phyloP scores from a whole-genome alignment of 2,113 vertebrate species.

The Acrocephalus kingi region DNA sequence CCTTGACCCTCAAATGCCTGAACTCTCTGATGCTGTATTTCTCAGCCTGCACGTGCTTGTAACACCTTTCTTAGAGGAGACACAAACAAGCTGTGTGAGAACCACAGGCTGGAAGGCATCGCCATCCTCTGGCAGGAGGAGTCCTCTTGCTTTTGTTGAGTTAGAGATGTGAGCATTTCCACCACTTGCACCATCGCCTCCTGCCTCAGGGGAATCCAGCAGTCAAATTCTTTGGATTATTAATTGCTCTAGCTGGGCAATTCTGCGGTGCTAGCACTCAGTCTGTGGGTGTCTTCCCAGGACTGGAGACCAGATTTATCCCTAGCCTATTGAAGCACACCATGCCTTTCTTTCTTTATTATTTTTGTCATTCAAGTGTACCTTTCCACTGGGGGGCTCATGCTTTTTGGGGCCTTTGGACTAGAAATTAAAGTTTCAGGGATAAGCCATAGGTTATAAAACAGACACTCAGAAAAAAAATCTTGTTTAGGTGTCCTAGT shows the following conservation, averaged over 20 bases:
- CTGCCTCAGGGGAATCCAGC: neutral
- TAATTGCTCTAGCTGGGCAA: neutral
- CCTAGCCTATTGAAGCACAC: neutral
- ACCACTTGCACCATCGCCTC: rapidly evolving
- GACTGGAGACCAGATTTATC: neutral
- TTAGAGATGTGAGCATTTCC: neutral
- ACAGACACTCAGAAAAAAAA: neutral
- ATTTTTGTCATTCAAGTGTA: neutral
- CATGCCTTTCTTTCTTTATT: neutral
- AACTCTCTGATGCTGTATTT: neutral
- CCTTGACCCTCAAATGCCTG: neutral
- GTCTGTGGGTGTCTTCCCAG: neutral
- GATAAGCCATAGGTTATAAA: neutral
- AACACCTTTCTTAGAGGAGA: rapidly evolving
- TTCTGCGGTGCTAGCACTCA: neutral
- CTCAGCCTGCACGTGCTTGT: rapidly evolving
- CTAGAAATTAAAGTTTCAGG: neutral
- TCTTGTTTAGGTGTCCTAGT: neutral
- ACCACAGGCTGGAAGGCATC: rapidly evolving
- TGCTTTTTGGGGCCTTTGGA: neutral
- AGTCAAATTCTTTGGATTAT: neutral
- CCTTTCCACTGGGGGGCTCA: neutral
- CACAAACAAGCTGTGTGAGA: rapidly evolving
- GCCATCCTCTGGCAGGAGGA: neutral
- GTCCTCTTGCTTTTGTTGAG: neutral